Conservation (phyloP, 2,113 vertebrate species). For the Rissa tridactyla region DNA sequence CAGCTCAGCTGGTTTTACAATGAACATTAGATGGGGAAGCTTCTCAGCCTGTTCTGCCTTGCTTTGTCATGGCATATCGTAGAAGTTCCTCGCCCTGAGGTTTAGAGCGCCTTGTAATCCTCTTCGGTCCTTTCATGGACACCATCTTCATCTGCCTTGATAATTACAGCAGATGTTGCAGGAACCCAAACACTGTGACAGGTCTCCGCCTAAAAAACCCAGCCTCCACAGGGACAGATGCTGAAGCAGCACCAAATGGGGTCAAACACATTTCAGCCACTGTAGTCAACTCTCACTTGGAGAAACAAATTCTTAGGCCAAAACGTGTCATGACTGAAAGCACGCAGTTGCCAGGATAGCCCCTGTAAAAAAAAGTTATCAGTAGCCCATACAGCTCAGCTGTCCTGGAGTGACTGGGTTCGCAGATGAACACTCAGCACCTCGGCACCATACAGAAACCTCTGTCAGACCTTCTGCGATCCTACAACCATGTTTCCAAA, state of each 20-base stretch:
- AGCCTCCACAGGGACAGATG: not conserved
- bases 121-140: not conserved
- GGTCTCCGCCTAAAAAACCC: not conserved
- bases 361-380: not conserved
- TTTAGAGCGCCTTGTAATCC: not conserved
- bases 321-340: not conserved
- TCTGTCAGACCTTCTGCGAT: not conserved
- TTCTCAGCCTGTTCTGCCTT: fast-evolving
- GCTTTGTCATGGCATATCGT: not conserved
- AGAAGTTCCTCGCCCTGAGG: not conserved
- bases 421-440: not conserved
- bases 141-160: not conserved
- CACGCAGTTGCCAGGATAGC: not conserved
- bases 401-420: not conserved
- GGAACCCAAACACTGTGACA: not conserved
- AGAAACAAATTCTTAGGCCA: not conserved
- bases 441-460: not conserved
- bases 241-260: not conserved
- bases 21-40: fast-evolving
- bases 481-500: not conserved
- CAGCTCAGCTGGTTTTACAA: not conserved
- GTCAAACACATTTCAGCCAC: not conserved
- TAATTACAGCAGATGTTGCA: not conserved
- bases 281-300: not conserved
- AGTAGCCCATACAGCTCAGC: not conserved